Conservation (phyloP, 2,797 vertebrate species). For the Parauchenoglanis punctatus region DNA sequence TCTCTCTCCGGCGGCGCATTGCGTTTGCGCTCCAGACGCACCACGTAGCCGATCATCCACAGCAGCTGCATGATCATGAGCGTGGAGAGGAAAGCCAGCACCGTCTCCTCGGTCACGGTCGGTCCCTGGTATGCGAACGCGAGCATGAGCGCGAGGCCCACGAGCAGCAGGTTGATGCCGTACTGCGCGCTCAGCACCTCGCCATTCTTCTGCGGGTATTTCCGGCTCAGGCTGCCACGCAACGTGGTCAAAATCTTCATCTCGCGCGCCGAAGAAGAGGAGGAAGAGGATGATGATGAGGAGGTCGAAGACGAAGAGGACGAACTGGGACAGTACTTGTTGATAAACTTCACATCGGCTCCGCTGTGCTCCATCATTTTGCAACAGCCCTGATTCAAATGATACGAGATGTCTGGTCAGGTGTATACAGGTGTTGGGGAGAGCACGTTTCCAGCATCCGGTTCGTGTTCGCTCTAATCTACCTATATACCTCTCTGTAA, state of each 20-base stretch:
- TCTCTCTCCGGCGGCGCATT: constrained; percentile 82
- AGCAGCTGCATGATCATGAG: constrained; percentile 91
- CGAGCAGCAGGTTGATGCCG: constrained; percentile 87
- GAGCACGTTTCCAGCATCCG: constrained; percentile 11
- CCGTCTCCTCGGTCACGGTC: constrained; percentile 80
- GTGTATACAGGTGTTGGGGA: not conserved
- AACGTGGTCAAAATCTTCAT: constrained; percentile 70
- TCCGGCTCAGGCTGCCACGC: constrained; percentile 63
- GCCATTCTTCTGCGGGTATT: constrained; percentile 87
- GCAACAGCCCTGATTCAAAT: not conserved
- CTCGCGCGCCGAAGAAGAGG: constrained; percentile 71
- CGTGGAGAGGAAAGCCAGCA: constrained; percentile 84
- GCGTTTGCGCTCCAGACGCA: constrained; percentile 79
- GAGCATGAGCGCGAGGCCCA: constrained; percentile 88
- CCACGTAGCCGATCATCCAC: constrained; percentile 96
- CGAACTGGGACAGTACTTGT: constrained; percentile 73
- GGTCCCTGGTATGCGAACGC: constrained; percentile 83
- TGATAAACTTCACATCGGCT: constrained; percentile 73
- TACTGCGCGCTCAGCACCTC: constrained; percentile 94
- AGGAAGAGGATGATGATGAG: constrained; percentile 63
- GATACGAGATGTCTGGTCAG: not conserved
- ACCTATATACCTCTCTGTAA: constrained; percentile 63
- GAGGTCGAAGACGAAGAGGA: constrained; percentile 69
- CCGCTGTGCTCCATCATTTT: constrained; percentile 71
- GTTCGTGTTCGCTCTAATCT: constrained; percentile 20